These are phyloP conservation scores for Folsomia manolachei DNA, from an alignment of 2,888 invertebrate species.

Conservation along the genomic window DNA sequence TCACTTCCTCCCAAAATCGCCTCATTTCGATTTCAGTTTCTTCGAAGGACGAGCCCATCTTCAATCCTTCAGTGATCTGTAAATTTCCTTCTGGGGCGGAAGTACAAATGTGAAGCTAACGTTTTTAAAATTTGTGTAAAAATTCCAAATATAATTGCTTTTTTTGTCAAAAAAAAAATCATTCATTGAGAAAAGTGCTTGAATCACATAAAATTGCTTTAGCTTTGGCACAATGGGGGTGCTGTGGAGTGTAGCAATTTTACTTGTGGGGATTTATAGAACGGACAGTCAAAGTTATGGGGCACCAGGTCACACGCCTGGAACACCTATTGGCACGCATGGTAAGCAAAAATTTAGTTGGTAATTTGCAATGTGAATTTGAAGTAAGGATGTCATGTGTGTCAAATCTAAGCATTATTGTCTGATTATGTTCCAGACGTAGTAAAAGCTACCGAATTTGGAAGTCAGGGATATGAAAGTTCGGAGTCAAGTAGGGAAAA, in stretches of 20 bases:
- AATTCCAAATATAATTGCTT: no score
- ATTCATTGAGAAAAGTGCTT: background rate
- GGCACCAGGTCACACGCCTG: background rate
- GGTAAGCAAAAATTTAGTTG: no score
- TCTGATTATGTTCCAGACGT: no score
- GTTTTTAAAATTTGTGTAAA: no score
- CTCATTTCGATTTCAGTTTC: constrained; percentile 6
- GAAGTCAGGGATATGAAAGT: no score
- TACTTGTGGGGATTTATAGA: background rate
- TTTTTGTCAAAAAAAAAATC: no score
- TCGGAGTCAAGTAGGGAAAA: no score
- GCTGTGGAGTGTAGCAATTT: background rate
- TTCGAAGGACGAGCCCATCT: background rate
- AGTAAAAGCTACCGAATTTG: no score
- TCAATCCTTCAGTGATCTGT: no score
- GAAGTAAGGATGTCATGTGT: no score
- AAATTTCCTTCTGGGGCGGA: background rate
- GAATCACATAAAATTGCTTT: background rate
- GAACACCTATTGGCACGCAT: background rate
- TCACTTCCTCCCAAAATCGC: constrained; percentile 10
- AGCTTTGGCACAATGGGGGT: background rate
- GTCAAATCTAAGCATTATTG: no score
- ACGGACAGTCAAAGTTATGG: background rate
- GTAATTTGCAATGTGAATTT: no score
- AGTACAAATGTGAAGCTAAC: background rate